Evolutionary conservation across 2,113 vertebrate species (phyloP), one percentile per base, ranked within the genome.

Genomic region (Heterocephalus glaber): DNA sequence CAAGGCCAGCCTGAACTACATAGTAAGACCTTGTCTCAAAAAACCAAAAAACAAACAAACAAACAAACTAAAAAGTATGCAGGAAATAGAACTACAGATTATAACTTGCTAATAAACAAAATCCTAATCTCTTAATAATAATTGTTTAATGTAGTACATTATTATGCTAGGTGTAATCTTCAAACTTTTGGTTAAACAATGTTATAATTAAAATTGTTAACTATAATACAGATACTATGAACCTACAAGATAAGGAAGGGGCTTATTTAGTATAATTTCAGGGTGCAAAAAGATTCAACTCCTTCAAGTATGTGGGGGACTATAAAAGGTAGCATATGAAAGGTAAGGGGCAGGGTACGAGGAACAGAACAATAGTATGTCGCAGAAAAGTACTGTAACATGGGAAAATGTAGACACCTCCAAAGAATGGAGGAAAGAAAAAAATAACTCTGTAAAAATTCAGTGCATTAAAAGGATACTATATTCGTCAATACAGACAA

Each of bases 101-200:
- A 56, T 44, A 87, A 80, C 20, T 79, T 95, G 5, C 30, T 81
- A 90, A 52, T 47, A 85, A 96, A 58, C 41, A 92, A 96, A n/a
- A 90, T 84, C 28, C 63, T 72, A 72, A 85, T 35, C 8, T 86
- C 47, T 33, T 94, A 68, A 91, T 44, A 90, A 74, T 22, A 84
- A 87, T 80, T 52, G 86, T 86, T 56, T 58, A 83, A 38, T 47
- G 19, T 60, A 83, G 28, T 47, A 77, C 49, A 84, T 28, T 35
- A 87, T 54, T 60, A 79, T 80, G 24, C 35, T 76, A 88, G 4
- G 12, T 66, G 2, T 82, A 52, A 89, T 47, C 44, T 76, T 20
- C 22, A 93, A 94, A 84, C 24, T 61, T 90, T 76, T 56, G 26
- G 8, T 77, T 85, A 60, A 86, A 10, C 35, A 82, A 49, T 89